These are phyloP conservation scores for Hydroisotoma schaefferi DNA, from an alignment of 2,888 invertebrate genomes.

Conservation along the genomic window DNA sequence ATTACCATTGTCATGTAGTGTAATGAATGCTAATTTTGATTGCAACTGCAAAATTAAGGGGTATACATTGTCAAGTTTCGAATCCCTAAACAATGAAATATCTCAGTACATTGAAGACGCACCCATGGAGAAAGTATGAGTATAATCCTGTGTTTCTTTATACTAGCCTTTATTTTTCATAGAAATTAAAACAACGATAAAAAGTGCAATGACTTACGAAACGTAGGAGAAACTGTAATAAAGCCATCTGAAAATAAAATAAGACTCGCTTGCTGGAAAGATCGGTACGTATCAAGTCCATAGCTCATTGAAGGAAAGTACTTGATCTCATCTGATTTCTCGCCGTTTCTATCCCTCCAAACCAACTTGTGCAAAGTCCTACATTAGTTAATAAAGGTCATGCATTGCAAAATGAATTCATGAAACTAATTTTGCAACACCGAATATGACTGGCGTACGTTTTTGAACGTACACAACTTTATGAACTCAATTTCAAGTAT, in stretches of 20 bases:
- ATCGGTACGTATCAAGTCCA: constrained; percentile 57
- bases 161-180: too few relatives aligned
- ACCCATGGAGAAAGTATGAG: too few relatives aligned
- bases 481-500: background rate
- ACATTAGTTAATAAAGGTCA: constrained; percentile 16
- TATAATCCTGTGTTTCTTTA: too few relatives aligned
- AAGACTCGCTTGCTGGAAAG: constrained; percentile 55
- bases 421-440: background rate
- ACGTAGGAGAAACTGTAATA: constrained; percentile 34
- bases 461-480: background rate
- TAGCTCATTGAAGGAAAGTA: constrained; percentile 55
- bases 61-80: too few relatives aligned
- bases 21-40: too few relatives aligned
- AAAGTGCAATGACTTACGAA: constrained; percentile 23
- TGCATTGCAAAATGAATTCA: background rate
- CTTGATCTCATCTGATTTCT: constrained; percentile 49
- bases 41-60: too few relatives aligned
- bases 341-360: constrained; percentile 50
- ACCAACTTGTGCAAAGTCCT: constrained; percentile 50
- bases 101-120: too few relatives aligned
- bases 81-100: too few relatives aligned
- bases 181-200: background rate
- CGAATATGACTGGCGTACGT: background rate
- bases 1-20: background rate
- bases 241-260: constrained; percentile 56